Evolutionary conservation across 2,113 vertebrate genomes (phyloP).

Genomic region (Melanerpes formicivorus): DNA sequence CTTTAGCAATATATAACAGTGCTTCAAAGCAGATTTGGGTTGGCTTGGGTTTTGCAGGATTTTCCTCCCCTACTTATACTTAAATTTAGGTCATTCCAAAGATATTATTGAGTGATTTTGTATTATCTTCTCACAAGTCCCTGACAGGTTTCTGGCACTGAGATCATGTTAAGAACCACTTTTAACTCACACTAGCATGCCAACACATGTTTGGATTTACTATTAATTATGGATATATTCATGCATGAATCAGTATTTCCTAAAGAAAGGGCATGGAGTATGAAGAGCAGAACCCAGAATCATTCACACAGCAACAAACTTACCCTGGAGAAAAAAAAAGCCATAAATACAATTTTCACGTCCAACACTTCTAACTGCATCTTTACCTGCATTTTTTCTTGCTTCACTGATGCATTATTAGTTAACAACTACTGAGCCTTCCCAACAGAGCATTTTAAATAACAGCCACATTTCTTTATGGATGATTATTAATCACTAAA

Average conservation of each 20-base stretch:
- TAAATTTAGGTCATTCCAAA: not conserved
- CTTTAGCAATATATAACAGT: not conserved
- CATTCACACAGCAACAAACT: fast-evolving
- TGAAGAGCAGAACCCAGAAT: not conserved
- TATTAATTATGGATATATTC: not conserved
- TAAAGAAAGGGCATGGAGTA: not conserved
- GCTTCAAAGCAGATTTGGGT: not conserved
- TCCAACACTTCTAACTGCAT: not conserved
- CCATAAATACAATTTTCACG: conserved; percentile 12
- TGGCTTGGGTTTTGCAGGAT: too few relatives aligned
- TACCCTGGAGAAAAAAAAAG: not conserved
- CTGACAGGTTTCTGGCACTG: not conserved
- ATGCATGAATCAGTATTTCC: not conserved
- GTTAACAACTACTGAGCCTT: conserved; percentile 63
- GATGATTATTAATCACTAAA: conserved; percentile 27
- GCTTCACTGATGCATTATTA: conserved; percentile 69
- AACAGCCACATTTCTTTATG: conserved; percentile 63
- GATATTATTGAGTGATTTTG: not conserved
- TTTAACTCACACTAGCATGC: not conserved
- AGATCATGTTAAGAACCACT: not conserved
- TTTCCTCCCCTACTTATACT: not conserved
- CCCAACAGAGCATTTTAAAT: conserved; percentile 67
- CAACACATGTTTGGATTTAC: not conserved
- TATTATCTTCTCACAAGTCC: not conserved
- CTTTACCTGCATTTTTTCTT: conserved; percentile 46